Conservation (phyloP, 2,888 invertebrate species). For the Tortrix viridana region DNA sequence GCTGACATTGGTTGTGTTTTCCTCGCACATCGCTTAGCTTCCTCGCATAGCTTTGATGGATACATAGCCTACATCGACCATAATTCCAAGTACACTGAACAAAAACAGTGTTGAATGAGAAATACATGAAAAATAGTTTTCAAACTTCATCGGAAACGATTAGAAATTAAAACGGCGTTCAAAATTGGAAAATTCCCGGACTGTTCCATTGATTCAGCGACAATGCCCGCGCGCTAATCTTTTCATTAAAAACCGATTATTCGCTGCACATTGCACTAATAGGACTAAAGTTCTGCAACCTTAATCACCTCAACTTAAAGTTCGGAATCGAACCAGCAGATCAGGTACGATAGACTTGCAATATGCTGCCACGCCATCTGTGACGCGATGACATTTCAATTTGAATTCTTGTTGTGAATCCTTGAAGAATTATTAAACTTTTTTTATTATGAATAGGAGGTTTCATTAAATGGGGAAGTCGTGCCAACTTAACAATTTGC, state of each 20-base stretch:
- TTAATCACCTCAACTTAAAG: conserved; percentile 48
- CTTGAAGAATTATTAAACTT: conserved; percentile 37
- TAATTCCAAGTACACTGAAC: too few species aligned
- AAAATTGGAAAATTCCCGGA: conserved; percentile 79
- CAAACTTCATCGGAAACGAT: conserved; percentile 17
- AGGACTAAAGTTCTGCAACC: conserved; percentile 65
- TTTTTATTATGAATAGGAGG: conserved; percentile 22
- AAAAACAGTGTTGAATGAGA: neutral
- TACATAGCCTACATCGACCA: too few species aligned
- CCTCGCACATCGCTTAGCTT: too few species aligned
- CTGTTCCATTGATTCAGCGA: conserved; percentile 70
- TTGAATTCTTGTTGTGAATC: conserved; percentile 73
- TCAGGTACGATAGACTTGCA: conserved; percentile 52
- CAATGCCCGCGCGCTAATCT: conserved; percentile 78
- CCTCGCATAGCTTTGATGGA: too few species aligned
- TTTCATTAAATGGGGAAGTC: conserved; percentile 11
- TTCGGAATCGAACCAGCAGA: conserved; percentile 42
- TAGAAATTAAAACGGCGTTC: conserved; percentile 42
- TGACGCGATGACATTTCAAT: conserved; percentile 79
- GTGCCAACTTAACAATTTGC: neutral
- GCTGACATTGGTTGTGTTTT: too few species aligned
- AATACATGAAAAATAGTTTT: conserved; percentile 1
- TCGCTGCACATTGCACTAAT: conserved; percentile 80
- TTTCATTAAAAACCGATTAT: conserved; percentile 84
- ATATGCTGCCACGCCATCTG: conserved; percentile 62